phyloP scores from a whole-genome alignment of 1,140 invertebrate genomes.

The Bombus superbus region DNA sequence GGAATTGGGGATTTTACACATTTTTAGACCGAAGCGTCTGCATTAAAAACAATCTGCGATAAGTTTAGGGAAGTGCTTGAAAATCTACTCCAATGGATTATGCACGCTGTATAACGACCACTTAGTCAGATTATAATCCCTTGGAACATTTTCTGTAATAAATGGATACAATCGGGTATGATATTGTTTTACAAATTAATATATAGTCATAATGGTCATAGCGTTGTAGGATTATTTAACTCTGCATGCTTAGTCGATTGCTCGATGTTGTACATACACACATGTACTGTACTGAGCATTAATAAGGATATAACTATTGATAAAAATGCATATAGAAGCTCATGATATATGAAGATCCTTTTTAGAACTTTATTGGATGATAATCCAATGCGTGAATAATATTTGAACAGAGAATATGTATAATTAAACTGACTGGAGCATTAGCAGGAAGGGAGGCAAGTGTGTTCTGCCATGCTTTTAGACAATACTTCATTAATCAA shows the following conservation, averaged over 20 bases:
- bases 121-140: conserved; percentile 10
- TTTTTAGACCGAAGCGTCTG: conserved; percentile 59
- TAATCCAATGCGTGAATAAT: conserved; percentile 60
- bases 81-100: conserved; percentile 31
- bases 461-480: conserved; percentile 41
- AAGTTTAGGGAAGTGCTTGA: conserved; percentile 1
- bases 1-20: conserved; percentile 57
- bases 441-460: conserved; percentile 37
- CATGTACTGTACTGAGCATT: conserved; percentile 54
- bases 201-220: conserved; percentile 65
- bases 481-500: conserved; percentile 55
- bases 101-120: conserved; percentile 16
- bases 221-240: conserved; percentile 67
- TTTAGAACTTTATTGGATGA: conserved; percentile 69
- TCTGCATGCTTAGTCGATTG: conserved; percentile 76
- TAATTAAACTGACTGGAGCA: conserved; percentile 67
- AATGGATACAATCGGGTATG: conserved; percentile 55
- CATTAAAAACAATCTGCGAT: conserved; percentile 26
- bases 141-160: conserved; percentile 41
- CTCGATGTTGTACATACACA: conserved; percentile 56
- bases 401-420: conserved; percentile 51
- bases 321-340: conserved; percentile 61
- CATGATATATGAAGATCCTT: conserved; percentile 65
- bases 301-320: conserved; percentile 61
- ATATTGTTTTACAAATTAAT: conserved; percentile 67